Conservation (phyloP, 2,113 vertebrate species). For the Rousettus leschenaultii region DNA sequence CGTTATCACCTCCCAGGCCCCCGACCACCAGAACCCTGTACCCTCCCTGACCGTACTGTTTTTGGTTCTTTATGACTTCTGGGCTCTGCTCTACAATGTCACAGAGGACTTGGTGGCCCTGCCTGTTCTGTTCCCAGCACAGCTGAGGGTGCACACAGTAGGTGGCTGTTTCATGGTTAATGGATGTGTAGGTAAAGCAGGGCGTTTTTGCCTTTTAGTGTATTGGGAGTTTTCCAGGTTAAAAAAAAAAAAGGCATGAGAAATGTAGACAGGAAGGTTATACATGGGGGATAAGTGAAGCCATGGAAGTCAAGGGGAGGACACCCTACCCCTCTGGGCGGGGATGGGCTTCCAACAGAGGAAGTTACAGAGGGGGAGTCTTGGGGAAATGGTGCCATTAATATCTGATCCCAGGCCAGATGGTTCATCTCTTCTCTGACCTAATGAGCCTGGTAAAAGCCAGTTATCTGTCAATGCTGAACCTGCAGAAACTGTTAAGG, state of each 20-base stretch:
- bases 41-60: background rate
- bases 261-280: background rate
- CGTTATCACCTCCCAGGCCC: background rate
- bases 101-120: background rate
- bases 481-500: background rate
- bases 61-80: background rate
- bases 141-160: background rate
- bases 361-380: accelerated
- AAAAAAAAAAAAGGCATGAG: background rate
- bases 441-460: background rate
- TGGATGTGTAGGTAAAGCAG: background rate
- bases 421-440: background rate
- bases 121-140: background rate
- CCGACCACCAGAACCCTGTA: background rate
- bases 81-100: background rate
- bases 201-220: background rate
- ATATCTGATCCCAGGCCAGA: background rate
- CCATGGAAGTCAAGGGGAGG: background rate
- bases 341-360: background rate
- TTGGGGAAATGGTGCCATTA: accelerated
- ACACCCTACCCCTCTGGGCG: background rate
- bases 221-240: background rate
- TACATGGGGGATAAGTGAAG: accelerated
- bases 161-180: background rate
- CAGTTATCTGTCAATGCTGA: background rate